Percentiles rank a stretch among this genome's conserved stretches.
phyloP scores from a whole-genome alignment of 2,797 vertebrate species.

The Syndactyla subalaris region DNA sequence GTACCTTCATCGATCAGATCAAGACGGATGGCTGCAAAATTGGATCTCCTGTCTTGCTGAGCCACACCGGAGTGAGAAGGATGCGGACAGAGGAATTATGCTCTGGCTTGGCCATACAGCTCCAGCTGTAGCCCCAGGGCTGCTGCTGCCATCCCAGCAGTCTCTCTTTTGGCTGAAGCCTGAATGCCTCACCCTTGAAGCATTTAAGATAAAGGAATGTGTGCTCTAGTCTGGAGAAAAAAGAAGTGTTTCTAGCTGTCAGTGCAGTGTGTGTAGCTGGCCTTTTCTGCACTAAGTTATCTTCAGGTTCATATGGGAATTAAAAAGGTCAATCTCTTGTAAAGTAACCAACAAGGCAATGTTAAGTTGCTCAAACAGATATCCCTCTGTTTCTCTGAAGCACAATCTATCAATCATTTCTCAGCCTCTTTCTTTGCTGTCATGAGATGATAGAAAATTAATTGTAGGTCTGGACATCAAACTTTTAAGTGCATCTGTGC shows the following conservation, averaged over 20 bases:
- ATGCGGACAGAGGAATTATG: not conserved
- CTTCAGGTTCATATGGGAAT: not conserved
- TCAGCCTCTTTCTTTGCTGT: not conserved
- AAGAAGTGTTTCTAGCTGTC: not conserved
- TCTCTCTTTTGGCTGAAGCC: not conserved
- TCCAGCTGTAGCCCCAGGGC: not conserved
- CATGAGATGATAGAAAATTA: not conserved
- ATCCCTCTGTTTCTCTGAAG: not conserved
- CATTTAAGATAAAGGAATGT: not conserved
- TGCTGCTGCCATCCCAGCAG: not conserved
- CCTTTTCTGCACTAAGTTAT: not conserved
- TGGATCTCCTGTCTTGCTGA: not conserved
- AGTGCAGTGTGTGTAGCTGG: not conserved
- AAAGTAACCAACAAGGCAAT: not conserved
- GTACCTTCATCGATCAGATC: not conserved
- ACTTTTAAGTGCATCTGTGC: not conserved
- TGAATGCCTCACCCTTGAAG: not conserved
- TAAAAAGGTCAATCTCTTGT: not conserved
- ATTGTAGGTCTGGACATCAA: not conserved
- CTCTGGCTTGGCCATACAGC: not conserved
- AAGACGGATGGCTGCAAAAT: conserved; percentile 16
- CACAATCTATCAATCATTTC: not conserved
- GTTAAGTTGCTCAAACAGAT: not conserved
- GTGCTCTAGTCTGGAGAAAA: not conserved
- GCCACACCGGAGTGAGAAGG: not conserved